phyloP scores from a whole-genome alignment of 1,140 invertebrate genomes.

The Polypedilum vanderplanki region DNA sequence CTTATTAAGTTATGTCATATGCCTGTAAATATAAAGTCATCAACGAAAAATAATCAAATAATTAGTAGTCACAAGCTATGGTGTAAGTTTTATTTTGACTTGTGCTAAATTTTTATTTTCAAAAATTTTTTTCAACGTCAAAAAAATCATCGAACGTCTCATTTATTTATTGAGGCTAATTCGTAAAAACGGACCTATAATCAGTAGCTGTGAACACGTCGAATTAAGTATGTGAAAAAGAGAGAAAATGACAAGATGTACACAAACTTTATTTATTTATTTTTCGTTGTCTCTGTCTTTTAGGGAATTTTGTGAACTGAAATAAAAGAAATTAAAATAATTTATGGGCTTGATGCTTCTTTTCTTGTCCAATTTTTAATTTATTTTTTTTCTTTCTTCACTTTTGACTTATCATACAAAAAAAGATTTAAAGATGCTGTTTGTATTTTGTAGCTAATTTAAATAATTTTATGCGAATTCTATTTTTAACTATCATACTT shows the following conservation, averaged over 20 bases:
- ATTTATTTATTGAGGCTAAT: slow-evolving; percentile 12
- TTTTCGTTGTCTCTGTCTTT: too few relatives aligned
- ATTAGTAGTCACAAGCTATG: not conserved
- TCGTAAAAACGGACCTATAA: not conserved
- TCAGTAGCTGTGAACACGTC: slow-evolving; percentile 22
- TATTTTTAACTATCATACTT: too few relatives aligned
- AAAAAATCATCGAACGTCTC: too few relatives aligned
- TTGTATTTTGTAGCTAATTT: too few relatives aligned
- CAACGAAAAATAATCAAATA: slow-evolving; percentile 13
- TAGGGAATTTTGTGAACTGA: not conserved
- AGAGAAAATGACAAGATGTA: not conserved
- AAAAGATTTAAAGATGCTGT: too few relatives aligned
- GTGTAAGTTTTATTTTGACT: not conserved
- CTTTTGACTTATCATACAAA: too few relatives aligned
- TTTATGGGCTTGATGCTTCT: not conserved
- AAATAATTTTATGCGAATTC: too few relatives aligned
- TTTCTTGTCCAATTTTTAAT: not conserved
- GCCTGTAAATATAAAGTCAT: not conserved
- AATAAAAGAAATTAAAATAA: not conserved
- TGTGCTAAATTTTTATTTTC: not conserved
- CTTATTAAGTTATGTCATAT: slow-evolving; percentile 1
- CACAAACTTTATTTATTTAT: not conserved
- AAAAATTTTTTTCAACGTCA: too few relatives aligned
- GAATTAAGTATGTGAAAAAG: not conserved
- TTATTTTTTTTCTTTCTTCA: too few relatives aligned